Base-by-base conservation (phyloP, 2,797 vertebrate species). In the Furcifer pardalis region DNA sequence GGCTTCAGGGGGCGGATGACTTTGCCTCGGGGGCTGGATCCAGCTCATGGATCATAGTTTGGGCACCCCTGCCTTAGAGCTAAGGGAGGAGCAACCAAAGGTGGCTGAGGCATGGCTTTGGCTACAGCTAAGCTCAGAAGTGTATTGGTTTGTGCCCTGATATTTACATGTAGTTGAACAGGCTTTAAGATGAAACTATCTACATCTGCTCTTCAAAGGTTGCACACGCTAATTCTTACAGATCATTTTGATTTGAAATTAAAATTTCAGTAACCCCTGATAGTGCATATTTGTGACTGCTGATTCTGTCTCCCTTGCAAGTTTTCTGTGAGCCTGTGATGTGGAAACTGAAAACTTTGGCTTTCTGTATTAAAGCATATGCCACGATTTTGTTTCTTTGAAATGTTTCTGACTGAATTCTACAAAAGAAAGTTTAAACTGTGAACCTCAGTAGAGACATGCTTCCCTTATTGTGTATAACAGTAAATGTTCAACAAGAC, bases 141-240 rank as follows among this genome's bases (percentile, higher is more conserved):
- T 74, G 65, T n/a, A 46, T 30, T 82, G 69, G 56, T 63, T 7
- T 71, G 69, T 73, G 37, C 37, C 49, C 40, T 62, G 27, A 73
- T 82, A 81, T 88, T 83, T 66, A 32, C 84, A 66, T 86, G 60
- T 40, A 82, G 25, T 30, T 86, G 35, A 65, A 25, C 2, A 15
- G 73, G 21, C 44, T 79, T 92, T 74, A 9, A 83, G 63, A 89
- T 60, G 30, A 60, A 23, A 74, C 2, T 68, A 72, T 3, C 69
- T 84, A 2, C 44, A 0, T 75, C 72, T 87, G 9, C 30, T 80
- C 83, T 52, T 66, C 74, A 62, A 84, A 85, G 49, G 49, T 76
- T 65, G 0, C 77, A 37, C 37, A 13, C 84, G 66, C 10, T 25
- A 30, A 49, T 71, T 35, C 69, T 80, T 35, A 7, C 52, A 88